These are phyloP conservation scores for Tympanuchus pallidicinctus DNA, from an alignment of 2,113 vertebrate species.

Conservation along the genomic window DNA sequence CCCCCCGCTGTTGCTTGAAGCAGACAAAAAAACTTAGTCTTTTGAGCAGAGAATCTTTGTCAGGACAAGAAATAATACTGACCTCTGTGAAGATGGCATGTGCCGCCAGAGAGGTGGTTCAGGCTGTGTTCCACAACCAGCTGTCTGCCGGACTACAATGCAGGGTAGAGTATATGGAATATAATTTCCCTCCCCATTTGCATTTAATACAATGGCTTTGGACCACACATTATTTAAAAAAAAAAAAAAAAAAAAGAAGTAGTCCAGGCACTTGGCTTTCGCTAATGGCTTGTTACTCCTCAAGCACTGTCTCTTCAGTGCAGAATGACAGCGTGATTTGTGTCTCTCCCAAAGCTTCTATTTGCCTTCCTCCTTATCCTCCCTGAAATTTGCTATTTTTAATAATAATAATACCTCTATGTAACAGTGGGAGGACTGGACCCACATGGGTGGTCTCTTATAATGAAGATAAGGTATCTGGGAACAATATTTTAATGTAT, in stretches of 20 bases:
- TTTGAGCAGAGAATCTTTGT: slow-evolving; percentile 68
- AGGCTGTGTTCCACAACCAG: slow-evolving; percentile 37
- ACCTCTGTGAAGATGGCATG: slow-evolving; percentile 51
- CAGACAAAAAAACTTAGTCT: slow-evolving; percentile 64
- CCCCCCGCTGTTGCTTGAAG: slow-evolving; percentile 60
- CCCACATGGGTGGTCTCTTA: slow-evolving; percentile 61
- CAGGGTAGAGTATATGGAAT: slow-evolving; percentile 40
- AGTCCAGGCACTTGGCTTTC: slow-evolving; percentile 38
- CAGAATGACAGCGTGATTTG: slow-evolving; percentile 43
- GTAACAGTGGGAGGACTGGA: background rate
- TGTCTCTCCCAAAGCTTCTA: background rate
- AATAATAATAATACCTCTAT: slow-evolving; percentile 44
- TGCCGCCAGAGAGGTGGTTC: slow-evolving; percentile 18
- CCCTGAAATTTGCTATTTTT: slow-evolving; percentile 13
- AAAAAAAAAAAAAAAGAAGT: background rate
- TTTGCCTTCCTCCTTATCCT: background rate
- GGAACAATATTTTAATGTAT: slow-evolving; percentile 62
- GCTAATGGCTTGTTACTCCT: slow-evolving; percentile 49
- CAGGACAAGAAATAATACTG: slow-evolving; percentile 64
- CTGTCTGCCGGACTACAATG: slow-evolving; percentile 28
- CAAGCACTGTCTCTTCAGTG: slow-evolving; percentile 31
- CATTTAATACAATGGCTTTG: slow-evolving; percentile 60
- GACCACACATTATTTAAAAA: slow-evolving; percentile 63
- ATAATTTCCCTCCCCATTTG: slow-evolving; percentile 66
- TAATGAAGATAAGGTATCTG: slow-evolving; percentile 69